These are phyloP conservation scores for Tetranychus cinnabarinus DNA, from an alignment of 1,140 invertebrate genomes.

Conservation along the genomic window DNA sequence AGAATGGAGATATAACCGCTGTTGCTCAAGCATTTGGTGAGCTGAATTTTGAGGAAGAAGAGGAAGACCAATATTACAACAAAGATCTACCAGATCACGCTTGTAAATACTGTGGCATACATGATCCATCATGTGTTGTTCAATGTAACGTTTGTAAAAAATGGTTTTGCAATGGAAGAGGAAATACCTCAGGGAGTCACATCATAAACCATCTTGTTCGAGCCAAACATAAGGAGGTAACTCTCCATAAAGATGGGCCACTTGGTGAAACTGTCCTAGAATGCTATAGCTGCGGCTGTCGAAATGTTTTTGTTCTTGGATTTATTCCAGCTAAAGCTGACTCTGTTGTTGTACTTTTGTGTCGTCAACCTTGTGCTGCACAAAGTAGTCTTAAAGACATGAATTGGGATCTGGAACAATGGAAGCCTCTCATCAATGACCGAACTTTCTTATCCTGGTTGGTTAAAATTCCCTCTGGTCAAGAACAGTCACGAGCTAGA, in stretches of 20 bases:
- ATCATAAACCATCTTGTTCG: constrained; percentile 95
- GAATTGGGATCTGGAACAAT: constrained; percentile 98
- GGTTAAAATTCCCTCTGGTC: constrained; percentile 81
- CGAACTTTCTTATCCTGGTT: constrained; percentile 86
- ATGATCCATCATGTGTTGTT: constrained; percentile 89
- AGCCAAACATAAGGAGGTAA: constrained; percentile 96
- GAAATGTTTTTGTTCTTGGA: constrained; percentile 91
- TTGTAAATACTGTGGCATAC: constrained; percentile 92
- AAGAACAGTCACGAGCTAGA: constrained; percentile 75
- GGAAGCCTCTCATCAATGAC: constrained; percentile 92
- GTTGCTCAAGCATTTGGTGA: constrained; percentile 18
- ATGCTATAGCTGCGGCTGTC: constrained; percentile 92
- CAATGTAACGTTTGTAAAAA: constrained; percentile 96
- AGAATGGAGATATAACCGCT: not conserved
- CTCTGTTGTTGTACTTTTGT: constrained; percentile 92
- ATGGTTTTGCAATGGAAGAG: constrained; percentile 98
- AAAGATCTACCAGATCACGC: constrained; percentile 77
- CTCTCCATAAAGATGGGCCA: constrained; percentile 86
- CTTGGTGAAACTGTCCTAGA: constrained; percentile 91
- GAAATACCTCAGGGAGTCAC: constrained; percentile 91
- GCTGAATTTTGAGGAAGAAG: constrained; percentile 33
- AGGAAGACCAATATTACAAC: constrained; percentile 69
- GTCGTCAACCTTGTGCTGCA: constrained; percentile 88
- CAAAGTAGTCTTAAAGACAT: constrained; percentile 84
- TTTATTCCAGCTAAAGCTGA: constrained; percentile 98